A percentile compares a stretch with the other conserved stretches of the same genome.
These are phyloP conservation scores for Morone chrysops DNA, from an alignment of 2,113 vertebrate species.

Conservation along the genomic window DNA sequence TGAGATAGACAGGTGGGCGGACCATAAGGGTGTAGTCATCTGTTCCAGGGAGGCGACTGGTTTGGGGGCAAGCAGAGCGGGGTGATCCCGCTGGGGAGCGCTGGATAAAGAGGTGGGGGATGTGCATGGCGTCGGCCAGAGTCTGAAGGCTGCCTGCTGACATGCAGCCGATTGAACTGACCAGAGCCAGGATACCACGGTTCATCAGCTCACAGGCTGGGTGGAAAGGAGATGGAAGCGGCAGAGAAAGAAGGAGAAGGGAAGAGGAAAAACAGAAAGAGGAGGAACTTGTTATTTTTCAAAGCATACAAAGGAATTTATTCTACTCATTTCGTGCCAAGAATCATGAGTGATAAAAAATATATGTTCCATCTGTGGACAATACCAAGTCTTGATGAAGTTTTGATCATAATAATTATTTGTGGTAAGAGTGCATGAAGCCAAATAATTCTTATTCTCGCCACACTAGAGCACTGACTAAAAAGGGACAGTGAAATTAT, in stretches of 20 bases:
- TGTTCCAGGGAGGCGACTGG: constrained; percentile 85
- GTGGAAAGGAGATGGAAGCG: constrained; percentile 52
- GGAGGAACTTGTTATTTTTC: constrained; percentile 26
- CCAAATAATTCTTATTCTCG: constrained; percentile 32
- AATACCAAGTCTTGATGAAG: neutral
- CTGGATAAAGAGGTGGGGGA: constrained; percentile 98
- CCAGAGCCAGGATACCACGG: constrained; percentile 96
- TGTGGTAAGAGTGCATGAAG: constrained; percentile 8
- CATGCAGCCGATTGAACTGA: constrained; percentile 98
- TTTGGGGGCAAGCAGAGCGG: constrained; percentile 90
- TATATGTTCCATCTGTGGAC: neutral
- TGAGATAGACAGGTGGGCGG: constrained; percentile 95
- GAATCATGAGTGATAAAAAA: neutral
- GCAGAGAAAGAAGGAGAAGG: neutral
- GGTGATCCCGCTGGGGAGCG: constrained; percentile 90
- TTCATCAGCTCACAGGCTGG: constrained; percentile 99
- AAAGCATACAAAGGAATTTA: neutral
- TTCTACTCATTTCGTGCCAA: neutral
- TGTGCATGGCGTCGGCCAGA: constrained; percentile 97
- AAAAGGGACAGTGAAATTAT: neutral
- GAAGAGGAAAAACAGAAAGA: neutral
- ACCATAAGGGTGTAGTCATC: constrained; percentile 98
- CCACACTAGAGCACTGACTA: constrained; percentile 30
- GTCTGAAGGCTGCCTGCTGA: constrained; percentile 96
- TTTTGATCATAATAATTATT: constrained; percentile 9